Conservation (phyloP, 2,113 vertebrate genomes). For the Bagarius yarrelli region DNA sequence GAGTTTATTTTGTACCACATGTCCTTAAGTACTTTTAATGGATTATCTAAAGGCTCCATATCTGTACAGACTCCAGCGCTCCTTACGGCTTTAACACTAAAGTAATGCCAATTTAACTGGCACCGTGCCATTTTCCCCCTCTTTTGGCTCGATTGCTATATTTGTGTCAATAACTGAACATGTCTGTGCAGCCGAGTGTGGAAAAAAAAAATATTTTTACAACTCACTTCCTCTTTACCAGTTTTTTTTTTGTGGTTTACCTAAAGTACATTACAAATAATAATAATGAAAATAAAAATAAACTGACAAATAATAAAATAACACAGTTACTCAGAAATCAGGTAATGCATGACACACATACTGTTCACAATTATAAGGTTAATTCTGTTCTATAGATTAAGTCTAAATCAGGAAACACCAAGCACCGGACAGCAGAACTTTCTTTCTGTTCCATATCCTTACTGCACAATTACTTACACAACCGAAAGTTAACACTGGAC, state of each 20-base stretch:
- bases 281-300: too few species aligned
- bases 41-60: not conserved
- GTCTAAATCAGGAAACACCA: too few species aligned
- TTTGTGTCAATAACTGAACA: not conserved
- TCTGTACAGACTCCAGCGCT: not conserved
- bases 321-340: too few species aligned
- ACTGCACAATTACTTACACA: too few species aligned
- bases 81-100: not conserved
- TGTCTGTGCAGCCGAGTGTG: not conserved
- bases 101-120: not conserved
- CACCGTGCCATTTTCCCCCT: not conserved
- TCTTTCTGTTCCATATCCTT: too few species aligned
- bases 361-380: too few species aligned
- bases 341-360: too few species aligned
- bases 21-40: slow-evolving; percentile 11
- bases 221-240: not conserved
- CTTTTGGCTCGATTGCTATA: not conserved
- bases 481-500: too few species aligned
- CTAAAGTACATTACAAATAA: not conserved
- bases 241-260: not conserved
- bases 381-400: too few species aligned
- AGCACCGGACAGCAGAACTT: too few species aligned
- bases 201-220: not conserved
- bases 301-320: too few species aligned
- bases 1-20: not conserved